Evolutionary conservation across 2,797 vertebrate species (phyloP).

Genomic region (Podarcis lilfordi): DNA sequence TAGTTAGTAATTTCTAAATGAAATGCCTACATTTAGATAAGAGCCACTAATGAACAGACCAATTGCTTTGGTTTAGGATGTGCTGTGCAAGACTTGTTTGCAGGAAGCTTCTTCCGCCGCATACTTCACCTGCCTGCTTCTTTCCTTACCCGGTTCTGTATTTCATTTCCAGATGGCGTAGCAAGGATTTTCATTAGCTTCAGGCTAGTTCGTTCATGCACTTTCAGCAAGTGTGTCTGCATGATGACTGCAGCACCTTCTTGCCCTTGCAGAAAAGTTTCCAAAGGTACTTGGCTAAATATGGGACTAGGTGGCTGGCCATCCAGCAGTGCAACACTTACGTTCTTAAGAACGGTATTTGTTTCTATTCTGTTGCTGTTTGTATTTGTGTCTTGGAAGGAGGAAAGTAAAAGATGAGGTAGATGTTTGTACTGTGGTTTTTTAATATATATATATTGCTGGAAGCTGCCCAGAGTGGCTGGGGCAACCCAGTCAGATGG

Average conservation of each 20-base stretch:
- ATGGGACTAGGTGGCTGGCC: too few species aligned
- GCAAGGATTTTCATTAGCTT: neutral
- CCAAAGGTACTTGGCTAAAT: neutral
- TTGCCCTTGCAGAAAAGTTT: neutral
- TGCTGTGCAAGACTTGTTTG: fast-evolving
- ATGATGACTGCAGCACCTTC: neutral
- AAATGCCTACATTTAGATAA: fast-evolving
- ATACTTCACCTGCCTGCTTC: fast-evolving
- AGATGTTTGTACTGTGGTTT: too few species aligned
- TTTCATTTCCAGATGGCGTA: neutral
- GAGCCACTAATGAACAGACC: neutral
- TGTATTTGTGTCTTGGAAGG: neutral
- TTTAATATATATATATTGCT: too few species aligned
- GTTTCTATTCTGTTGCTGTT: neutral
- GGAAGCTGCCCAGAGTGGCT: too few species aligned
- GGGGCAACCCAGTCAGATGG: too few species aligned
- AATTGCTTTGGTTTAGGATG: neutral
- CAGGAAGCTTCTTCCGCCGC: fast-evolving
- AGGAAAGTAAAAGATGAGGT: too few species aligned
- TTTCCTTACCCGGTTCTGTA: neutral
- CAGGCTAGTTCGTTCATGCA: neutral
- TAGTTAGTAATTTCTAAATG: neutral
- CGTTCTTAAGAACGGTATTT: neutral
- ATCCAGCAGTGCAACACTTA: too few species aligned
- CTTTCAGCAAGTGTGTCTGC: neutral